Evolutionary conservation across 2,797 vertebrate genomes (phyloP), one percentile per base, ranked within the genome.

Genomic region (Danio choprae): DNA sequence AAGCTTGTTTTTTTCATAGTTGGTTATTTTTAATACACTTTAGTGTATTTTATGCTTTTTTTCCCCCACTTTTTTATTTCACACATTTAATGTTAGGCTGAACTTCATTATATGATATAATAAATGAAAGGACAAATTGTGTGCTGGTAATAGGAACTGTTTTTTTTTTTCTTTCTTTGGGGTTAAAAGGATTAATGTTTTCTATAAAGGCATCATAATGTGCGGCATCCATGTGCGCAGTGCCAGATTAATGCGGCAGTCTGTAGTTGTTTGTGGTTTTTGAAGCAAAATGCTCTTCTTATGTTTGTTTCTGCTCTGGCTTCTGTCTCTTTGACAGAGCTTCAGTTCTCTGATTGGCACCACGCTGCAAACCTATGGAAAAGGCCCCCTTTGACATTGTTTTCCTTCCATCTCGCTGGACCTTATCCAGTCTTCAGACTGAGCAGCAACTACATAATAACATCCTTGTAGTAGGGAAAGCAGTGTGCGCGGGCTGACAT

Each of bases 401-500:
- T 87, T 72, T 87, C 87, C 81, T 80, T 84, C 64, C 78, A 62
- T 64, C 75, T 63, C 15, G 74, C 86, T 88, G 88, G 85, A 87
- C 22, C 64, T 51, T 18, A 74, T 86, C 84, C 77, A 86, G 36
- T 81, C 84, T 75, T 87, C 83, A 59, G 83, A 56, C 87, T 80
- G 75, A 85, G 69, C 77, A 70, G 43, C 80, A 81, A 81, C 68
- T 83, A 72, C 83, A 87, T 89, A 90, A 89, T 88, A 84, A 87
- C 85, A 80, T 83, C 82, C 76, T 90, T 90, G 77, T 90, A 86
- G 74, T 87, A 76, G 38, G 46, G 74, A 86, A 83, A 79, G 82
- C 62, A 76, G 86, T 84, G 70, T 87, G 81, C 85, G 80, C 72
- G 65, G 87, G 78, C 87, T 87, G 84, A 83, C 89, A 90, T 88